Base-by-base conservation (phyloP, 2,888 invertebrate species). In the Hypsopygia costalis region DNA sequence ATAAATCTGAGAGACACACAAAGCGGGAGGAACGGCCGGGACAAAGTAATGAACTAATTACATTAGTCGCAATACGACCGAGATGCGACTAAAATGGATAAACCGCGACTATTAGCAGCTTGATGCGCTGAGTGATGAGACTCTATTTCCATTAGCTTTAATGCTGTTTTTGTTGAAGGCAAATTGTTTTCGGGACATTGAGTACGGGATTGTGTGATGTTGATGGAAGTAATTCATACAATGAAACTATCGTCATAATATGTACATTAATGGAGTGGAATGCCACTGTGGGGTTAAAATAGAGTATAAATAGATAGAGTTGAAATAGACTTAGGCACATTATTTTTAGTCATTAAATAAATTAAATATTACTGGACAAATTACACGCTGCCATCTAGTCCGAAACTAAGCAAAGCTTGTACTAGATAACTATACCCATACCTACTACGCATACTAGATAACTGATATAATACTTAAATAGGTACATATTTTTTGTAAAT, bases 1-100 rank as follows among this genome's bases (percentile, higher is more conserved):
- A 81, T 80, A 81, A 80, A 82, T 81, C 77, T 73, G 69, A 52
- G 69, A 69, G 66, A 70, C 69, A 67, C 65, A 67, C 73, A 69
- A 71, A 72, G 68, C 63, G 68, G 54, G 66, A 59, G 63, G 65
- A 62, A 58, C 64, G 64, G 62, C 68, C 66, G 68, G 72, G 72
- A 74, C 69, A 73, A 76, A 81, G 81, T 83, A 85, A 83, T 81
- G 79, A 81, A 79, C 80, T 82, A 85, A 86, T 85, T 80, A 83
- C 82, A 85, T 86, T 85, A 83, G 74, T 69, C 62, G 67, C 68
- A 64, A 62, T 64, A 64, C 66, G 58, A 58, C 60, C 60, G 66
- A 66, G 68, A 71, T 64, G 68, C 66, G 67, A 65, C 66, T 75
- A 58, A 76, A 76, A 73, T 63, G 65, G 69, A 61, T 73, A 65